Percentiles rank a stretch among this genome's conserved stretches.
These are phyloP conservation scores for Drosophila dunni DNA, from an alignment of 1,140 invertebrate species.

Conservation along the genomic window DNA sequence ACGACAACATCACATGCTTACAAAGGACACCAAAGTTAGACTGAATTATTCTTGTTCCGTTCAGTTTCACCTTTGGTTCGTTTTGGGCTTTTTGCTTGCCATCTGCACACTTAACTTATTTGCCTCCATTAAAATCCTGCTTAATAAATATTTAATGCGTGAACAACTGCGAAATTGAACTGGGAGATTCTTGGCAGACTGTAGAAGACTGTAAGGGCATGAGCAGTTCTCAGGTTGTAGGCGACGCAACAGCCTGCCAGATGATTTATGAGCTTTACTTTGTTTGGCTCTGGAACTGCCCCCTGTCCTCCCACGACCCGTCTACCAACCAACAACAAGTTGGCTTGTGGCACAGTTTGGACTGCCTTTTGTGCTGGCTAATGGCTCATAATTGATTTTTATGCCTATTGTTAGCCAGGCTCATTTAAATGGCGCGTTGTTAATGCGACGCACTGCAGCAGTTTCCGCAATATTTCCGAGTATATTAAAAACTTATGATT, in stretches of 20 bases:
- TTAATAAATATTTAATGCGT: constrained; percentile 81
- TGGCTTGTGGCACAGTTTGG: constrained; percentile 8
- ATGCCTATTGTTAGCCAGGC: constrained; percentile 72
- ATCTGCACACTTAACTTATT: constrained; percentile 73
- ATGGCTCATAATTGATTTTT: constrained; percentile 82
- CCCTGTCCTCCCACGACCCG: neutral
- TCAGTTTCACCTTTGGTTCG: constrained; percentile 45
- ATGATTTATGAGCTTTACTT: constrained; percentile 71
- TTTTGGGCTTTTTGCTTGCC: constrained; percentile 2
- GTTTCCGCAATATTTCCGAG: constrained; percentile 12
- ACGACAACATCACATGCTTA: neutral
- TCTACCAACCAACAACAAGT: neutral
- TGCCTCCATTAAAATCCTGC: constrained; percentile 79
- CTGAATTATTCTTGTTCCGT: constrained; percentile 12
- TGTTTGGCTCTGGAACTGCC: neutral
- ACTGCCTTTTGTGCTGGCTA: constrained; percentile 53
- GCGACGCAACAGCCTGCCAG: constrained; percentile 68
- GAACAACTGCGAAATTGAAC: constrained; percentile 60
- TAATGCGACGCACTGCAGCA: constrained; percentile 76
- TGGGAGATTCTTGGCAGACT: constrained; percentile 9
- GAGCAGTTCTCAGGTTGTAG: neutral
- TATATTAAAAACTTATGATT: constrained; percentile 80
- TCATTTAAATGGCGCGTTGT: constrained; percentile 67
- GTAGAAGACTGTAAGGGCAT: neutral
- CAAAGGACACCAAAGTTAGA: constrained; percentile 53